These are phyloP conservation scores for Chrysina gloriosa DNA, from an alignment of 2,888 invertebrate genomes.

Conservation along the genomic window DNA sequence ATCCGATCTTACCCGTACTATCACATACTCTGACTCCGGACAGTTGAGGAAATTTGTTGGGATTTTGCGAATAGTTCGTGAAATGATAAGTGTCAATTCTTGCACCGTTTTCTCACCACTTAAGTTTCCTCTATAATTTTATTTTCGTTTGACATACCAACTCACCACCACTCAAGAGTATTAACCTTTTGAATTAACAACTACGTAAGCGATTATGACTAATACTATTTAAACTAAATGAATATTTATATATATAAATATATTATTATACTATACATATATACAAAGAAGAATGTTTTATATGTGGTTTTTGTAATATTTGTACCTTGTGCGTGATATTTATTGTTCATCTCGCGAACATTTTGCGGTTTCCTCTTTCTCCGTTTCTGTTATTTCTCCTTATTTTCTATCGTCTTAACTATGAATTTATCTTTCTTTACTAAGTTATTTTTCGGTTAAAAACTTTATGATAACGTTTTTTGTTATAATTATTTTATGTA, in stretches of 20 bases:
- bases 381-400: neutral
- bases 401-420: neutral
- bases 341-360: conserved; percentile 48
- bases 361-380: conserved; percentile 32
- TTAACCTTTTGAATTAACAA: conserved; percentile 31
- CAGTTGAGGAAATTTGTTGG: neutral
- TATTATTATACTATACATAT: conserved; percentile 38
- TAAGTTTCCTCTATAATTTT: neutral
- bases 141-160: conserved; percentile 19
- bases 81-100: conserved; percentile 45
- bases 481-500: conserved; percentile 53
- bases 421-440: conserved; percentile 53
- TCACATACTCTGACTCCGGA: too few relatives aligned
- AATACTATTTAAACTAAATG: conserved; percentile 28
- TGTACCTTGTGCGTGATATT: conserved; percentile 58
- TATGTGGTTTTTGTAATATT: conserved; percentile 59
- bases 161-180: conserved; percentile 21
- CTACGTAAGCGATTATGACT: conserved; percentile 20
- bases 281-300: conserved; percentile 48
- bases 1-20: conserved; percentile 1
- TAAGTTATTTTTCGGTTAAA: conserved; percentile 34
- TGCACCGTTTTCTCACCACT: conserved; percentile 43
- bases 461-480: conserved; percentile 48
- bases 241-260: conserved; percentile 42
- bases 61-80: conserved; percentile 11